Evolutionary conservation across 2,888 invertebrate genomes (phyloP).

Genomic region (Nemoura dubitans): DNA sequence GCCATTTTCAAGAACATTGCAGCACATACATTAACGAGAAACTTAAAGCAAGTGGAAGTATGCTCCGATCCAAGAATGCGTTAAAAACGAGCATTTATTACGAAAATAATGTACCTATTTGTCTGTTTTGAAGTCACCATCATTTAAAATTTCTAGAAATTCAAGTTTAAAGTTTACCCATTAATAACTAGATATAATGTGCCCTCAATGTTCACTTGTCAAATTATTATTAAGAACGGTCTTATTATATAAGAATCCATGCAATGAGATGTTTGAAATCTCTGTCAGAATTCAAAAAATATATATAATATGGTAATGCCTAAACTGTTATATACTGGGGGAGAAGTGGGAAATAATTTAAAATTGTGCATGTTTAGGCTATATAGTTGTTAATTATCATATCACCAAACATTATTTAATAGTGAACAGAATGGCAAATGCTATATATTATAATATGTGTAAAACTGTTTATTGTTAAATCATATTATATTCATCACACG

Average conservation of each 20-base stretch:
- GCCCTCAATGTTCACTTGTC: constrained; percentile 3
- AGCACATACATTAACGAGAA: too few relatives aligned
- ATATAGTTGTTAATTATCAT: constrained; percentile 38
- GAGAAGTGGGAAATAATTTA: background rate
- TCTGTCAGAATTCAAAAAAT: background rate
- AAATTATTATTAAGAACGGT: background rate
- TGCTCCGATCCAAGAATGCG: background rate
- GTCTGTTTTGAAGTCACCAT: background rate
- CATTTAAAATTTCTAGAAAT: background rate
- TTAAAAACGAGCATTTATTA: background rate
- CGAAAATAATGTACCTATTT: background rate
- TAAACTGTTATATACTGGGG: background rate
- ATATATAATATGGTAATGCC: background rate
- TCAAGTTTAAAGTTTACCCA: background rate
- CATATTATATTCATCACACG: background rate
- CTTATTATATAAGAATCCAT: background rate
- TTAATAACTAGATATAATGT: background rate
- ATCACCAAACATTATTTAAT: constrained; percentile 35
- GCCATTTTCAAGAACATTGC: background rate
- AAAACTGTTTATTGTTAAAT: constrained; percentile 12
- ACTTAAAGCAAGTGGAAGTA: background rate
- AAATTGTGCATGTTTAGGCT: constrained; percentile 27
- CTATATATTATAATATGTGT: constrained; percentile 12
- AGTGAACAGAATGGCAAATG: constrained; percentile 21
- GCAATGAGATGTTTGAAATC: background rate